These are phyloP conservation scores for Drosophila algonquin DNA, from an alignment of 2,888 invertebrate species.

Conservation along the genomic window DNA sequence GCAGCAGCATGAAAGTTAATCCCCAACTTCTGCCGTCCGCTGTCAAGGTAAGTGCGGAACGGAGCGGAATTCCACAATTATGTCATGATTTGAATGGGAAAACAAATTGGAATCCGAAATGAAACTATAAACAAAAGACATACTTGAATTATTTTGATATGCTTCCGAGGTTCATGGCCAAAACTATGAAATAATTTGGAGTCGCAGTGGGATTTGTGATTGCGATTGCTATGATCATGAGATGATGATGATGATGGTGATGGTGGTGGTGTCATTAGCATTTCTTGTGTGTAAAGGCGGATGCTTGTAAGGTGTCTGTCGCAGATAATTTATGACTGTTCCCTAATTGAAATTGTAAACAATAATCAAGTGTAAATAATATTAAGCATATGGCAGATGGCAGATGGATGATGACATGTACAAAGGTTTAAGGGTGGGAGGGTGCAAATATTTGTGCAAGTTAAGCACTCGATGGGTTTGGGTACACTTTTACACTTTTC, in stretches of 20 bases:
- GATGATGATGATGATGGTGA: neutral
- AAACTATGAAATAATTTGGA: slow-evolving; percentile 32
- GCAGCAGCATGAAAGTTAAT: slow-evolving; percentile 74
- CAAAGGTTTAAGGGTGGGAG: neutral
- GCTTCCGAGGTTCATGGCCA: slow-evolving; percentile 63
- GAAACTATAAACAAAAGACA: slow-evolving; percentile 36
- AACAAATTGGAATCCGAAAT: slow-evolving; percentile 58
- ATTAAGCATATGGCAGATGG: neutral
- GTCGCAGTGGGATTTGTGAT: neutral
- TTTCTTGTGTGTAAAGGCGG: slow-evolving; percentile 57
- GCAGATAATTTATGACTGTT: slow-evolving; percentile 34
- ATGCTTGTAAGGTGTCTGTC: slow-evolving; percentile 51
- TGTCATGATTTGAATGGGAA: slow-evolving; percentile 60
- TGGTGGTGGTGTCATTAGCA: slow-evolving; percentile 58
- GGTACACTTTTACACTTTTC: no score
- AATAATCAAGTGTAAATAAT: no score
- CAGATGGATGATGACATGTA: neutral
- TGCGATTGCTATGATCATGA: neutral
- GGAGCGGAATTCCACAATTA: slow-evolving; percentile 57
- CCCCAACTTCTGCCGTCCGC: slow-evolving; percentile 65
- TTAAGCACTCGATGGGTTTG: no score
- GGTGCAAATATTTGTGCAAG: no score
- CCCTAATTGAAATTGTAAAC: slow-evolving; percentile 44
- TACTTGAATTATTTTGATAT: slow-evolving; percentile 50
- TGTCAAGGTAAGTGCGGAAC: slow-evolving; percentile 74